Percentiles rank a stretch among this genome's conserved stretches.
These are phyloP conservation scores for Anniella stebbinsi DNA, from an alignment of 2,797 vertebrate species.

Conservation along the genomic window DNA sequence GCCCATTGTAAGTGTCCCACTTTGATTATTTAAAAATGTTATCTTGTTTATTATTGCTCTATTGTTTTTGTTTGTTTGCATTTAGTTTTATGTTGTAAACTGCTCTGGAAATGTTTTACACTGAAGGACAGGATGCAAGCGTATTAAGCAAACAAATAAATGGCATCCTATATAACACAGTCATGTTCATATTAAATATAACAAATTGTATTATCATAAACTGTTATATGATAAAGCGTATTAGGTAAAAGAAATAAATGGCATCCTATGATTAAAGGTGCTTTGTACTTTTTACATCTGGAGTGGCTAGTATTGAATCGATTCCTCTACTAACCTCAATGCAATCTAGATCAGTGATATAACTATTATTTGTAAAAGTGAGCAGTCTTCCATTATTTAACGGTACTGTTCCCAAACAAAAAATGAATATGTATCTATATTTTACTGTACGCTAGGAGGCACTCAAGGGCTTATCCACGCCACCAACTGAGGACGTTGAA, in stretches of 20 bases:
- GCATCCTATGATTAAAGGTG: not conserved
- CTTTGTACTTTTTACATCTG: not conserved
- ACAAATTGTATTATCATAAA: not conserved
- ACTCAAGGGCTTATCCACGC: too few relatives aligned
- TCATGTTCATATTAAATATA: not conserved
- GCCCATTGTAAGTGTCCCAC: not conserved
- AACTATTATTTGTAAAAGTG: not conserved
- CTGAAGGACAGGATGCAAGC: not conserved
- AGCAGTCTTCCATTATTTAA: not conserved
- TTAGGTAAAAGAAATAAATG: not conserved
- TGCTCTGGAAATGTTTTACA: not conserved
- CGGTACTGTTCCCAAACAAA: too few relatives aligned
- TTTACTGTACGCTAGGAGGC: too few relatives aligned
- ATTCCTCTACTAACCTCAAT: not conserved
- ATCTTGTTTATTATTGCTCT: not conserved
- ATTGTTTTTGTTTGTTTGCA: not conserved
- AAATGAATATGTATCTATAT: not conserved
- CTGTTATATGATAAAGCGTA: not conserved
- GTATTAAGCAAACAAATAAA: conserved; percentile 2
- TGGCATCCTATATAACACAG: not conserved
- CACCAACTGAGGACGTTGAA: not conserved
- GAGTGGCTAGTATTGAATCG: not conserved
- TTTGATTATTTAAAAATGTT: not conserved
- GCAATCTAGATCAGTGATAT: not conserved
- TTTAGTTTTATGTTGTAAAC: not conserved